Evolutionary conservation across 2,113 vertebrate genomes (phyloP), one percentile per base, ranked within the genome.

Genomic region (Cavia aperea): DNA sequence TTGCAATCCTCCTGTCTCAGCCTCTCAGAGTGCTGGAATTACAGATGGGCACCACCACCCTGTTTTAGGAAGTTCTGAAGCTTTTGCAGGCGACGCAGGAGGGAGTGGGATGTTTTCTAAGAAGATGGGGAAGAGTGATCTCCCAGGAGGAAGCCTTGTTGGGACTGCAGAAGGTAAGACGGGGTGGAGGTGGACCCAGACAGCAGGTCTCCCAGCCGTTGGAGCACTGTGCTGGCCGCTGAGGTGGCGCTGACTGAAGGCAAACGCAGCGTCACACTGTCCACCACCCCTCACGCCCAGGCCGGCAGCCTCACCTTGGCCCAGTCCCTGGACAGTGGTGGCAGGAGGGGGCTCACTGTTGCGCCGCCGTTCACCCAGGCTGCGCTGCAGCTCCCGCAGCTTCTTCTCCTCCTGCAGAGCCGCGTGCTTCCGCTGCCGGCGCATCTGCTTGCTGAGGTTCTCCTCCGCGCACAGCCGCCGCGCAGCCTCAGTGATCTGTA

Each of bases 401-500:
- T 99, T 99, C 97, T 97, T 98, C 97, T 99, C 98, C 95, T 99
- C 98, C 24, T 97, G 98, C 95, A 98, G 98, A 0, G 97, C 97
- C 0, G 97, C 98, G 7, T 98, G 98, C 95, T 98, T 98, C 8
- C 99, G 97, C 93, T 97, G 98, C 97, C 98, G 98, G 82, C 98
- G 98, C 51, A 98, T 97, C 56, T 98, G 98, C 87, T 98, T 97
- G 31, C 98, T 98, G 36, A 99, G 98, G 92, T 98, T 98, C 60
- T 97, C 98, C 97, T 99, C 99, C 0, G 96, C 97, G 54, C 98
- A 98, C 23, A 99, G 98, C 43, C 97, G 98, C 8, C 97, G 97
- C 0, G 98, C 97, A 0, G 99, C 99, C 92, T 98, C 98, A 0
- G 98, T 98, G 70, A 99, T 99, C 98, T 99, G 98, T 93, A 97